These are phyloP conservation scores for Centrocercus urophasianus DNA, from an alignment of 2,113 vertebrate genomes.

Conservation along the genomic window DNA sequence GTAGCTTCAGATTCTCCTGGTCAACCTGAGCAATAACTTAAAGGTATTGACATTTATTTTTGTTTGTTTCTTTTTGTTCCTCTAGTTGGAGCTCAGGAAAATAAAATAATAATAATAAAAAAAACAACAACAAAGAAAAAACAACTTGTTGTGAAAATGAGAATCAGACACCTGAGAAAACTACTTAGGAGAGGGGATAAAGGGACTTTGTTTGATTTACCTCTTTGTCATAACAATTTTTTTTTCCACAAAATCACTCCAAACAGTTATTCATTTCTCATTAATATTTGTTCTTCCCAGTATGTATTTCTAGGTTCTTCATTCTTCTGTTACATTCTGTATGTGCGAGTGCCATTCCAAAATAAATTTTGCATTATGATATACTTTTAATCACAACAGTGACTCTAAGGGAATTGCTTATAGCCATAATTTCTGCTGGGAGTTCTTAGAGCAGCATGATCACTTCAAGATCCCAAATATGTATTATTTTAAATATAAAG, in stretches of 20 bases:
- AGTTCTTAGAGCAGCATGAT: background rate
- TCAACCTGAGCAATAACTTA: background rate
- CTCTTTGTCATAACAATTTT: conserved; percentile 14
- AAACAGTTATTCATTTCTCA: background rate
- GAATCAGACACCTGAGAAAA: background rate
- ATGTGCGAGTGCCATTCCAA: background rate
- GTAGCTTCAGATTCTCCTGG: background rate
- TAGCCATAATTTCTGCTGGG: background rate
- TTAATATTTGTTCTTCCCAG: background rate
- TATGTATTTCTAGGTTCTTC: background rate
- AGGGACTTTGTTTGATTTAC: background rate
- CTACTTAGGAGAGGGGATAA: background rate
- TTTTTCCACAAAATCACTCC: background rate
- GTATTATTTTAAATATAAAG: background rate
- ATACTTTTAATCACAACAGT: background rate
- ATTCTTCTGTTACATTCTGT: background rate
- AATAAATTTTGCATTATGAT: background rate
- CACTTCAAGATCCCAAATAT: background rate
- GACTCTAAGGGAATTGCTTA: background rate
- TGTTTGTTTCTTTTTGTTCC: background rate
- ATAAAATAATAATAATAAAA: too few relatives aligned
- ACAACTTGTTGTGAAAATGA: background rate
- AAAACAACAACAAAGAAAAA: background rate
- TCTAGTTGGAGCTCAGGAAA: background rate
- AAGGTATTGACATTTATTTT: background rate